Evolutionary conservation across 2,797 vertebrate species (phyloP), one percentile per base, ranked within the genome.

Genomic region (Bradypodion pumilum): DNA sequence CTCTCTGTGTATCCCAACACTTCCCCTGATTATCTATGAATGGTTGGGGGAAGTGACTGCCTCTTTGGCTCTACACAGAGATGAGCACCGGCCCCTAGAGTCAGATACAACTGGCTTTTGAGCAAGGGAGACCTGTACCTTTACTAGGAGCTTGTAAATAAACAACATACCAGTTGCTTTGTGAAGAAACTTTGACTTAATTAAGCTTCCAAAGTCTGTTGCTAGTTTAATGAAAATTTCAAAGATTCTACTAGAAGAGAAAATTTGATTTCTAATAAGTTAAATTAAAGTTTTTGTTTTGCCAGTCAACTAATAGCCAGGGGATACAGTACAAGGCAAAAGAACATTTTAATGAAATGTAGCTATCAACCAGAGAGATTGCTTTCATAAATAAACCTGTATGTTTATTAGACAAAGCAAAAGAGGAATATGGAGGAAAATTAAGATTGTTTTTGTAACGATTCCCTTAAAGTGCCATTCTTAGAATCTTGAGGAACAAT

Each of bases 151-250:
- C 37, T 7, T 72, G 42, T 21, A 74, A 74, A 82, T 66, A 75
- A 74, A 75, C 29, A 82, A 74, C 44, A 37, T 52, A 40, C 35
- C 10, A 7, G 25, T 75, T 32, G n/a, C 40, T 82, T 52, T 75
- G 62, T 62, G 72, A 49, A 49, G 23, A 82, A 49, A 44, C 73
- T 62, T 27, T 21, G 40, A 75, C 65, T 32, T 44, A 82, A 75
- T 82, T 66, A 82, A 66, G 32, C 23, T 66, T 82, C 16, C n/a
- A 27, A 80, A 74, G 69, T 35, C 59, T 46, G 60, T 23, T 35
- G 56, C 56, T 63, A n/a, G 74, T 81, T 81, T 81, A 81, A 81
- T 81, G 37, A 82, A 82, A 75, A 44, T 82, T 73, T 75, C 74
- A 56, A 75, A 82, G 62, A 40, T 65, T 72, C 32, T 66, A 29